A percentile compares a stretch with the other conserved stretches of the same genome.
These are phyloP conservation scores for Oxystoma pomonae DNA, from an alignment of 2,888 invertebrate genomes.

Conservation along the genomic window DNA sequence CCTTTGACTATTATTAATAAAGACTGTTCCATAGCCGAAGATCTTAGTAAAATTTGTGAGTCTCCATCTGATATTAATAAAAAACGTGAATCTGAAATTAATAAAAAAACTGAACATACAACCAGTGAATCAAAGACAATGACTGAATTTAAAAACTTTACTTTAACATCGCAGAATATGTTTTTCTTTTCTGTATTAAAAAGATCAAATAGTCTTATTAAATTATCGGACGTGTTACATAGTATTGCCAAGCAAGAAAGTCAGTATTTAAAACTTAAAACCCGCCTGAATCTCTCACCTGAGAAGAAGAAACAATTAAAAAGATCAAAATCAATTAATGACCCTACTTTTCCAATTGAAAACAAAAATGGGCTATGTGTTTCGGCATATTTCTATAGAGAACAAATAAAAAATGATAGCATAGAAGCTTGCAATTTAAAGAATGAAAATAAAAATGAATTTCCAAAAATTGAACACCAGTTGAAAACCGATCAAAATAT, in stretches of 20 bases:
- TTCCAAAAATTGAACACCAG: neutral
- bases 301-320: conserved; percentile 32
- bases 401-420: neutral
- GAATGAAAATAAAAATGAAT: neutral
- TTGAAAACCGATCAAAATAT: neutral
- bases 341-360: conserved; percentile 75
- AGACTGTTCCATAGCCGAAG: conserved; percentile 42
- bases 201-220: conserved; percentile 55
- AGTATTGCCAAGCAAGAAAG: conserved; percentile 33
- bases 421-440: neutral
- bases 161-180: neutral
- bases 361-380: conserved; percentile 57
- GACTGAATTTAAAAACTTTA: neutral
- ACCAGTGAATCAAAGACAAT: neutral
- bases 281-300: conserved; percentile 20
- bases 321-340: conserved; percentile 62
- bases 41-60: conserved; percentile 10
- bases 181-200: conserved; percentile 24
- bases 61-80: conserved; percentile 2
- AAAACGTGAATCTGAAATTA: neutral
- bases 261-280: neutral
- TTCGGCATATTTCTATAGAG: neutral
- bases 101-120: neutral
- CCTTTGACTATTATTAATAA: conserved; percentile 71
- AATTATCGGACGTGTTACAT: conserved; percentile 59